Conservation (phyloP, 1,140 invertebrate genomes). For the Drosophila ambigua region DNA sequence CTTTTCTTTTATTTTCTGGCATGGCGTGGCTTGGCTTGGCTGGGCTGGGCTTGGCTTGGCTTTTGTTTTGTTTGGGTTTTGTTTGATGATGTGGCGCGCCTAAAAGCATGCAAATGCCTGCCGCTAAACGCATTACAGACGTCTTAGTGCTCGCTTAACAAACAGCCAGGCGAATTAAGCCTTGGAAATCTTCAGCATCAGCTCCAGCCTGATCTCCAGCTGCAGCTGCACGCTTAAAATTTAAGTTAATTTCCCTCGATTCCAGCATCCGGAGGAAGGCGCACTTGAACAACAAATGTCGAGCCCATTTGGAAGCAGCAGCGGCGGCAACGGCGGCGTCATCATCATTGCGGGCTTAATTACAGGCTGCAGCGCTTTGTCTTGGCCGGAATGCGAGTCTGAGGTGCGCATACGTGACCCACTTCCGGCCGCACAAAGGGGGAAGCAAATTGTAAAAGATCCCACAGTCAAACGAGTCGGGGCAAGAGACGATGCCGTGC, state of each 20-base stretch:
- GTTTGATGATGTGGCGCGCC: slow-evolving; percentile 19
- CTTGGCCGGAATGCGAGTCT: slow-evolving; percentile 39
- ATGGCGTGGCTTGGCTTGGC: neutral
- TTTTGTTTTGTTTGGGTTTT: slow-evolving; percentile 13
- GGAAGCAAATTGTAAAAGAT: slow-evolving; percentile 46
- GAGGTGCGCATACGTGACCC: slow-evolving; percentile 71
- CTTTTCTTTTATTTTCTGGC: neutral
- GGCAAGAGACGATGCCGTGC: slow-evolving; percentile 24
- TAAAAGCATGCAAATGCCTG: slow-evolving; percentile 67
- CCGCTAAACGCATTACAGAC: slow-evolving; percentile 58
- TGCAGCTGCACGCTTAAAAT: slow-evolving; percentile 27
- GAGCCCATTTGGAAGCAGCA: slow-evolving; percentile 48
- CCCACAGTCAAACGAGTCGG: too few relatives aligned
- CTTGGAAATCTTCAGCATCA: neutral
- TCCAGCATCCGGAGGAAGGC: slow-evolving; percentile 11
- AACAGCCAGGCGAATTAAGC: slow-evolving; percentile 35
- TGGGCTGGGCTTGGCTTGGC: slow-evolving; percentile 6
- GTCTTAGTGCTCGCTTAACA: slow-evolving; percentile 44
- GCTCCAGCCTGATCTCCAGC: too few relatives aligned
- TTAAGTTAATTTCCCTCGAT: slow-evolving; percentile 66
- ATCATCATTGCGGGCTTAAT: slow-evolving; percentile 64
- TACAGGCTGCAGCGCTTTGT: slow-evolving; percentile 69
- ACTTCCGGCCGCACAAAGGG: slow-evolving; percentile 72
- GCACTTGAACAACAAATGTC: slow-evolving; percentile 63
- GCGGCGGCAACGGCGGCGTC: neutral